Evolutionary conservation across 2,113 vertebrate species (phyloP).

Genomic region (Psittacula cyanocephala): DNA sequence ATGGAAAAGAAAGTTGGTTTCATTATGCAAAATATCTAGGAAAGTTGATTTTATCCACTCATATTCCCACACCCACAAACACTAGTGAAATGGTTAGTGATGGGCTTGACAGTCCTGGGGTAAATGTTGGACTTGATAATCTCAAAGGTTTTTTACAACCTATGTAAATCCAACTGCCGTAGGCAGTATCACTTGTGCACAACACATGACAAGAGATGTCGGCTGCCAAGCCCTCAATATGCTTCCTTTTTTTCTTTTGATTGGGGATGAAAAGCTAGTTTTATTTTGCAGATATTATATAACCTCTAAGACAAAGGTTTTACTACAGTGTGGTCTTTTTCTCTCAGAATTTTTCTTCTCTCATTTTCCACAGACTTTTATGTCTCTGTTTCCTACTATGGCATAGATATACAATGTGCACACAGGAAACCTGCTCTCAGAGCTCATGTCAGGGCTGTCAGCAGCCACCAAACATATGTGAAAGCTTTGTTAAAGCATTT

Average conservation of each 20-base stretch:
- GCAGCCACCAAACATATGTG: not conserved
- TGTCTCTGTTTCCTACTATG: not conserved
- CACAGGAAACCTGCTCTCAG: not conserved
- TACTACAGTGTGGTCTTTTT: not conserved
- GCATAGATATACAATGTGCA: not conserved
- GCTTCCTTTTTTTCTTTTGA: not conserved
- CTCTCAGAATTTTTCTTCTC: not conserved
- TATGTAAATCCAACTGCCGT: not conserved
- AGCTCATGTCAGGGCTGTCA: not conserved
- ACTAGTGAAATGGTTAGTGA: not conserved
- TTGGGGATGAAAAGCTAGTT: fast-evolving
- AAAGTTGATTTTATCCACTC: not conserved
- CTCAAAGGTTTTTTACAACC: not conserved
- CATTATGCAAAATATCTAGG: not conserved
- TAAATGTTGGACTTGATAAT: not conserved
- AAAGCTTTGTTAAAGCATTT: not conserved
- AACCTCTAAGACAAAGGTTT: not conserved
- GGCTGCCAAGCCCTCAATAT: not conserved
- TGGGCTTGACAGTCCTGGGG: not conserved
- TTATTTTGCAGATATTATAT: not conserved
- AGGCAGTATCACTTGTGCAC: not conserved
- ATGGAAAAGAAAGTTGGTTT: not conserved
- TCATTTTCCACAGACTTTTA: not conserved
- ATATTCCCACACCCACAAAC: not conserved
- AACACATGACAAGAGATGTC: not conserved